A percentile compares a stretch with the other conserved stretches of the same genome.
Conservation (phyloP, 2,113 vertebrate species). For the Oncorhynchus mykiss region DNA sequence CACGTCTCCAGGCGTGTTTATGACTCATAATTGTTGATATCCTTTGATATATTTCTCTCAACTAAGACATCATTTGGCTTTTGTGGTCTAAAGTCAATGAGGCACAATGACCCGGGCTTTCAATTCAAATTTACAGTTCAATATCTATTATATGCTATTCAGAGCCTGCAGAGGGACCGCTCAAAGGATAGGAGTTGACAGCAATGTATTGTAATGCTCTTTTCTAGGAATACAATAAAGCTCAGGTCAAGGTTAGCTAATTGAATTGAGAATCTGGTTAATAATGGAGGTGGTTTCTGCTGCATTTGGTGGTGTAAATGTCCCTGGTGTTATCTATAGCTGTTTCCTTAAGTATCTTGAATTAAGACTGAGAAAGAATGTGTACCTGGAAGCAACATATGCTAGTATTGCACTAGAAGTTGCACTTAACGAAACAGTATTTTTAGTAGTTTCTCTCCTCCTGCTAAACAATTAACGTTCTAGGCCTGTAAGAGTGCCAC, state of each 20-base stretch:
- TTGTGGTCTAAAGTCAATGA: constrained; percentile 97
- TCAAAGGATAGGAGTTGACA: constrained; percentile 38
- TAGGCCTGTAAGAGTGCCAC: constrained; percentile 82
- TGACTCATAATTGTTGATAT: constrained; percentile 99
- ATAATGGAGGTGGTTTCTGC: neutral
- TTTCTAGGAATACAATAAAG: constrained; percentile 31
- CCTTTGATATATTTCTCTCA: constrained; percentile 99
- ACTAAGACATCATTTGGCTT: constrained; percentile 99
- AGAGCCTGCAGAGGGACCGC: constrained; percentile 45
- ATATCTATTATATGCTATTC: constrained; percentile 69
- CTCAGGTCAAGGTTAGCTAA: constrained; percentile 65
- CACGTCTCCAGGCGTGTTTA: constrained; percentile 99
- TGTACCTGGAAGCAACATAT: constrained; percentile 39
- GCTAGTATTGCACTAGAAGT: constrained; percentile 33
- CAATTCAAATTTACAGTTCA: constrained; percentile 89
- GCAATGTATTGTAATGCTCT: constrained; percentile 39
- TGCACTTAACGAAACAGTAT: constrained; percentile 33
- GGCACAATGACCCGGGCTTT: constrained; percentile 92
- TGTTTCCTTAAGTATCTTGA: constrained; percentile 2
- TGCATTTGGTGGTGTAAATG: neutral
- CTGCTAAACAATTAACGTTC: constrained; percentile 84
- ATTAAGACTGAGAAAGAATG: constrained; percentile 4
- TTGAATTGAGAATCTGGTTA: constrained; percentile 58
- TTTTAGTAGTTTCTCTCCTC: constrained; percentile 52
- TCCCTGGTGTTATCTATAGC: too few species aligned